phyloP scores from a whole-genome alignment of 2,113 vertebrate genomes.

The Varanus salvator region DNA sequence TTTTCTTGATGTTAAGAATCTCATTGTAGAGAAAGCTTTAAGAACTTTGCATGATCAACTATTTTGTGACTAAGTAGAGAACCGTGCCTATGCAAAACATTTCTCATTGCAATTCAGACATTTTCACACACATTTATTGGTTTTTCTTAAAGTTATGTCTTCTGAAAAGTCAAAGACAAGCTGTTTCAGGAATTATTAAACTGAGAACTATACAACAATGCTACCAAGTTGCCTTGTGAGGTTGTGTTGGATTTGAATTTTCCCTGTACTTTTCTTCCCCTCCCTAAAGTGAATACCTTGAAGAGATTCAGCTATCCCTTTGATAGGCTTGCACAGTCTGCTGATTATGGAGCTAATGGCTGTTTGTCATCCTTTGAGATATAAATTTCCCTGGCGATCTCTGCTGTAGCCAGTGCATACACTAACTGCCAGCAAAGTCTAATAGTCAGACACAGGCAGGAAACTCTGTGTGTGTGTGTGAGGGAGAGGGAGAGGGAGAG shows the following conservation, averaged over 20 bases:
- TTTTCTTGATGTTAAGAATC: background rate
- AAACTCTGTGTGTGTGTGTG: conserved; percentile 61
- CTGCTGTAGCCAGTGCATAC: conserved; percentile 82
- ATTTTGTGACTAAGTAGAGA: background rate
- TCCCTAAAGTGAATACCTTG: conserved; percentile 69
- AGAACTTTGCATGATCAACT: background rate
- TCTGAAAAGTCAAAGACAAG: background rate
- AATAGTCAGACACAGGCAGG: conserved; percentile 78
- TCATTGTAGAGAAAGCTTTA: background rate
- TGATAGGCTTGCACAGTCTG: conserved; percentile 82
- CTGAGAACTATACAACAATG: conserved; percentile 51
- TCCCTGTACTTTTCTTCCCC: background rate
- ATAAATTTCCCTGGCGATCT: conserved; percentile 85
- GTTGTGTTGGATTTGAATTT: background rate
- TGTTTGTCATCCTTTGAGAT: conserved; percentile 88
- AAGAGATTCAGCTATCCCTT: conserved; percentile 78
- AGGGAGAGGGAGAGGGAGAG: background rate
- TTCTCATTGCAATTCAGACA: background rate
- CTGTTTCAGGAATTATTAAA: conserved; percentile 41
- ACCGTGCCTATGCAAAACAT: background rate
- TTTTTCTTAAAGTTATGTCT: background rate
- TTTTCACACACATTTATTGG: background rate
- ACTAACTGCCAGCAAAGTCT: conserved; percentile 79
- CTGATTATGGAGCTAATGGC: conserved; percentile 87
- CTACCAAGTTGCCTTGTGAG: conserved; percentile 47